These are phyloP conservation scores for Dasysyrphus tricinctus DNA, from an alignment of 2,888 invertebrate species.

Conservation along the genomic window DNA sequence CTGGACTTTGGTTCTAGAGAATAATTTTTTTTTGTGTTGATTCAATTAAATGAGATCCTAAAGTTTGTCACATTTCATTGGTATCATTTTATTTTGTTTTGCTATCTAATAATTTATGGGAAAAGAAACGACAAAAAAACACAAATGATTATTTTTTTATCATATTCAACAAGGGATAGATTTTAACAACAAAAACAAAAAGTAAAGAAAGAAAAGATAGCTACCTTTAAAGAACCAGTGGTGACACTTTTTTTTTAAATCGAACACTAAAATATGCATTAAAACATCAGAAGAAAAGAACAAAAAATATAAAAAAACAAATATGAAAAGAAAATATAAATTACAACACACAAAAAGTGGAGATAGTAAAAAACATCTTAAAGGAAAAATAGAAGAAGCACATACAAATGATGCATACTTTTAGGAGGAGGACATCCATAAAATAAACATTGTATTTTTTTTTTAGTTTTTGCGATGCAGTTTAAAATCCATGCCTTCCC, in stretches of 20 bases:
- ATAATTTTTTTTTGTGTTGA: not conserved
- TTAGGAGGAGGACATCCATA: constrained; percentile 46
- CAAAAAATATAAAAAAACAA: too few species aligned
- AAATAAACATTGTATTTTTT: constrained; percentile 31
- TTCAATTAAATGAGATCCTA: constrained; percentile 47
- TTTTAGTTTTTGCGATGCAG: constrained; percentile 26
- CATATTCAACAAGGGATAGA: constrained; percentile 65
- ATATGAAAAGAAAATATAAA: too few species aligned
- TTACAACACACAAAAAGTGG: too few species aligned
- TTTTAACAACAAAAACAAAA: constrained; percentile 6
- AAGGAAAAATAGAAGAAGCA: constrained; percentile 30
- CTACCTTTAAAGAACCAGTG: constrained; percentile 24
- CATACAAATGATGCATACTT: constrained; percentile 62
- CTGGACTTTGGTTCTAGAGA: constrained; percentile 77
- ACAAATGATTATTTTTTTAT: constrained; percentile 18
- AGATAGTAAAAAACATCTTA: too few species aligned
- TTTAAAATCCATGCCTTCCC: constrained; percentile 65
- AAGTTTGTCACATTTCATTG: constrained; percentile 34
- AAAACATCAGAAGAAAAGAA: constrained; percentile 64
- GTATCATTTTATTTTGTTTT: too few species aligned
- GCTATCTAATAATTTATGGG: not conserved
- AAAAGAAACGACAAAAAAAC: not conserved
- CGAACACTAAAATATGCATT: constrained; percentile 74
- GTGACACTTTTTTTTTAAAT: constrained; percentile 33
- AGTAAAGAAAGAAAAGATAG: too few species aligned